phyloP scores from a whole-genome alignment of 2,797 vertebrate species.

The Semaprochilodus insignis region DNA sequence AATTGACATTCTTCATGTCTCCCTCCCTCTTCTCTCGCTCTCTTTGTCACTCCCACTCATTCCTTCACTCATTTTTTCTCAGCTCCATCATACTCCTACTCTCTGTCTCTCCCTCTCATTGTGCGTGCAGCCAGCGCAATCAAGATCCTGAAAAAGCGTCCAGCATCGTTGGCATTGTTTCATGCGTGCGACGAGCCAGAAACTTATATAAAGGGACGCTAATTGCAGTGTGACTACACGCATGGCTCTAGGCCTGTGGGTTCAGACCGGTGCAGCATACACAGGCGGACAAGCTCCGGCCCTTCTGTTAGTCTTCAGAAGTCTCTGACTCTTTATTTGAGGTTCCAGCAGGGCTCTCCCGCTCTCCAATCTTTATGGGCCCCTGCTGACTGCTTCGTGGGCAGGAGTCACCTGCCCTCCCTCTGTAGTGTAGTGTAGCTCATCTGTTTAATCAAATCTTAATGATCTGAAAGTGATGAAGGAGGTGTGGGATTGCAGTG shows the following conservation, averaged over 20 bases:
- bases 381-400: neutral
- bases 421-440: conserved; percentile 30
- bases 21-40: conserved; percentile 27
- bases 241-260: conserved; percentile 67
- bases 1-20: conserved; percentile 3
- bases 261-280: conserved; percentile 56
- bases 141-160: conserved; percentile 47
- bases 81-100: conserved; percentile 10
- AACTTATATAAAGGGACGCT: conserved; percentile 65
- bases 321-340: conserved; percentile 36
- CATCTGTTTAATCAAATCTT: neutral
- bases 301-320: conserved; percentile 63
- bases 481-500: too few relatives aligned
- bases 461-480: neutral
- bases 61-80: conserved; percentile 44
- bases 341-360: conserved; percentile 59
- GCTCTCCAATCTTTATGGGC: conserved; percentile 54
- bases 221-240: conserved; percentile 77
- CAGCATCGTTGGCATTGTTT: conserved; percentile 66
- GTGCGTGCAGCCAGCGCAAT: conserved; percentile 54
- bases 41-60: conserved; percentile 35
- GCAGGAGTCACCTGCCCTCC: neutral
- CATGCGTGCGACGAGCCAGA: conserved; percentile 21
- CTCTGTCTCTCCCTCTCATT: conserved; percentile 13
- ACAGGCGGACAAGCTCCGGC: conserved; percentile 66